Percentiles rank a stretch among this genome's conserved stretches.
Conservation (phyloP, 2,888 invertebrate genomes). For the Operophtera brumata region DNA sequence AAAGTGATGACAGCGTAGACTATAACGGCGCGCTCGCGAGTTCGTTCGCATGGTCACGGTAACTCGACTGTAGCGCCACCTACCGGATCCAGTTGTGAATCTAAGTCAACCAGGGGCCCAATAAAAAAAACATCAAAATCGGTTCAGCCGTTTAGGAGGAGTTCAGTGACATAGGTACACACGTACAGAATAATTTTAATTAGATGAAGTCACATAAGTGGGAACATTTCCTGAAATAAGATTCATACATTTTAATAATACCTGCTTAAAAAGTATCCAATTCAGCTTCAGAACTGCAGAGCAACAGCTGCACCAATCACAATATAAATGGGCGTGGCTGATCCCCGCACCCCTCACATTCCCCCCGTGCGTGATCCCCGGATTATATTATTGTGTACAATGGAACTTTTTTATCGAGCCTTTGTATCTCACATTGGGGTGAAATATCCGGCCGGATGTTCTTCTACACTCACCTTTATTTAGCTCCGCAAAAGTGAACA, state of each 20-base stretch:
- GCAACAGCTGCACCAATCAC: slow-evolving; percentile 80
- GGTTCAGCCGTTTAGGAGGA: too few species aligned
- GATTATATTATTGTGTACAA: slow-evolving; percentile 77
- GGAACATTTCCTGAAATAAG: not conserved
- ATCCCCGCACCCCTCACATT: slow-evolving; percentile 47
- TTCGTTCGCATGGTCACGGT: too few species aligned
- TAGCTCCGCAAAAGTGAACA: slow-evolving; percentile 64
- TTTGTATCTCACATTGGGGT: slow-evolving; percentile 74
- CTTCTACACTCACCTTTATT: slow-evolving; percentile 73
- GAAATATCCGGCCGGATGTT: slow-evolving; percentile 80
- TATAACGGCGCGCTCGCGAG: too few species aligned
- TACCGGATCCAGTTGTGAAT: too few species aligned
- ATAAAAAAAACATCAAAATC: too few species aligned
- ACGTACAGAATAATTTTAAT: too few species aligned
- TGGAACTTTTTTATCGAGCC: slow-evolving; percentile 74
- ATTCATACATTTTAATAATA: not conserved
- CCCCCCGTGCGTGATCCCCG: slow-evolving; percentile 64
- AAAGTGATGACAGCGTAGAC: not conserved
- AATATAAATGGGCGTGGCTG: slow-evolving; percentile 73
- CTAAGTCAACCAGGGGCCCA: too few species aligned
- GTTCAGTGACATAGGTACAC: too few species aligned
- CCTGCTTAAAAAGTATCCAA: slow-evolving; percentile 19
- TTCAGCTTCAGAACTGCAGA: slow-evolving; percentile 48
- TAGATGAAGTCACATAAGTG: not conserved
- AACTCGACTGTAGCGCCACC: too few species aligned